Conservation (phyloP, 2,888 invertebrate genomes). For the Thecophora atra region DNA sequence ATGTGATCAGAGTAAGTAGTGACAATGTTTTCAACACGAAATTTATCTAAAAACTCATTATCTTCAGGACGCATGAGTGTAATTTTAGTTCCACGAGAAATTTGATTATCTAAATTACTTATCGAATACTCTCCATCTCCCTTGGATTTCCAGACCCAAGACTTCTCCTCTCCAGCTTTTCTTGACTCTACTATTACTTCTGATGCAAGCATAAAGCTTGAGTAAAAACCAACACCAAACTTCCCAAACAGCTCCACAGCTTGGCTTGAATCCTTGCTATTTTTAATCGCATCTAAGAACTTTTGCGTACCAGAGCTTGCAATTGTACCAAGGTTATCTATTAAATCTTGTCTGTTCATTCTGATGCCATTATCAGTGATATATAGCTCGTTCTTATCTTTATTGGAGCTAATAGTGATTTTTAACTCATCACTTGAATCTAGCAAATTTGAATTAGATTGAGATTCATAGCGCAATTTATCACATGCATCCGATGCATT, state of each 20-base stretch:
- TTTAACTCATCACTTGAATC: conserved; percentile 93
- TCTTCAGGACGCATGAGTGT: conserved; percentile 90
- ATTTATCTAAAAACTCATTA: conserved; percentile 96
- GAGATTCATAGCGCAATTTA: conserved; percentile 94
- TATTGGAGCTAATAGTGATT: conserved; percentile 97
- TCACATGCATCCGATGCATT: conserved; percentile 96
- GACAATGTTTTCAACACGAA: conserved; percentile 95
- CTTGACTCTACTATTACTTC: conserved; percentile 92
- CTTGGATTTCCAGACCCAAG: conserved; percentile 98
- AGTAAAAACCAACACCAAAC: conserved; percentile 99
- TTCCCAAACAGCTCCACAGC: conserved; percentile 99
- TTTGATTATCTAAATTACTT: no score
- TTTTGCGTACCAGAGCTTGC: conserved; percentile 99
- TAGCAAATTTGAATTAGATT: conserved; percentile 94
- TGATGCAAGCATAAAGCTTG: conserved; percentile 96
- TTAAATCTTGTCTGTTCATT: conserved; percentile 99
- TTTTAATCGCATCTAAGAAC: conserved; percentile 99
- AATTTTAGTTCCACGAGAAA: no score
- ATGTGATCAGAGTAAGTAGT: conserved; percentile 99
- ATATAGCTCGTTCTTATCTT: conserved; percentile 92
- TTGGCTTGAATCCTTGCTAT: conserved; percentile 99
- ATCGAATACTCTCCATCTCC: no score
- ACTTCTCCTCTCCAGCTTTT: conserved; percentile 97
- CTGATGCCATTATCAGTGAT: conserved; percentile 96
- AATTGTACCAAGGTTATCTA: conserved; percentile 98